phyloP scores from a whole-genome alignment of 2,888 invertebrate genomes.

The Sarcophaga caerulescens region DNA sequence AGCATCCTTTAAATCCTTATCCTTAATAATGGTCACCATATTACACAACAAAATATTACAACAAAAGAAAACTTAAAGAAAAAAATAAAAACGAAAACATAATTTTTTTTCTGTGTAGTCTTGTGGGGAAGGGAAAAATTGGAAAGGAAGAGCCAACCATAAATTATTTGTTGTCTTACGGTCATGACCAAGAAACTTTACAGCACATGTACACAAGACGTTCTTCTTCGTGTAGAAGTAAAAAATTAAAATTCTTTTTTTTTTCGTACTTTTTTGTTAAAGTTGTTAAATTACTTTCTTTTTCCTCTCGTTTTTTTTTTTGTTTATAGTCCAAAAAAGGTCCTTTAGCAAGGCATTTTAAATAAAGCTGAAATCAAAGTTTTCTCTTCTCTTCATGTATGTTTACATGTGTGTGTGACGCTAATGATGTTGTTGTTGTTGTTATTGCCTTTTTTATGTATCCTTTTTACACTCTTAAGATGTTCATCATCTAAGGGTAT shows the following conservation, averaged over 20 bases:
- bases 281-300: constrained; percentile 51
- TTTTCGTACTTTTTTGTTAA: not conserved
- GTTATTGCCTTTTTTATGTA: constrained; percentile 21
- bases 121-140: not conserved
- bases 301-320: not conserved
- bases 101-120: constrained; percentile 28
- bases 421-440: constrained; percentile 42
- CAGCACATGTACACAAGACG: constrained; percentile 11
- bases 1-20: constrained; percentile 56
- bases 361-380: constrained; percentile 49
- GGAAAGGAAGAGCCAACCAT: not conserved
- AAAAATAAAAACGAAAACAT: no score
- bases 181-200: not conserved
- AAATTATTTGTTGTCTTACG: not conserved
- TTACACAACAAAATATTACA: constrained; percentile 39
- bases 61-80: not conserved
- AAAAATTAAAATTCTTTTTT: not conserved
- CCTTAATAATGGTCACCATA: constrained; percentile 45
- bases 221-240: constrained; percentile 29
- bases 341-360: constrained; percentile 26
- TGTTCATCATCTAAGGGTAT: constrained; percentile 61
- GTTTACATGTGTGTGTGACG: not conserved
- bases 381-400: constrained; percentile 22
- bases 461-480: constrained; percentile 39
- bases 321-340: constrained; percentile 2